phyloP scores from a whole-genome alignment of 2,888 invertebrate species.

The Zygaena filipendulae region DNA sequence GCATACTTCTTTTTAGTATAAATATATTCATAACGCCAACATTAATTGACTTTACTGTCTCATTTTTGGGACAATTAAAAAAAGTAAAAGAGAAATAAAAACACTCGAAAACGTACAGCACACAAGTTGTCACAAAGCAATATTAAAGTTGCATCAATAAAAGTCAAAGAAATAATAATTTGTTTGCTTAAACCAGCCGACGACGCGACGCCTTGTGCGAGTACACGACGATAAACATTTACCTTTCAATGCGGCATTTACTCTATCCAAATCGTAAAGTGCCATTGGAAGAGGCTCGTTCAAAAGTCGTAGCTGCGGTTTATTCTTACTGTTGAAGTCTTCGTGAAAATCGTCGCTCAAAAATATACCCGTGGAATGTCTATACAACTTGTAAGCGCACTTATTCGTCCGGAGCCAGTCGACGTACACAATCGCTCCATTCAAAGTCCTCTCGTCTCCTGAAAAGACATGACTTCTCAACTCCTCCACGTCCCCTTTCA shows the following conservation, averaged over 20 bases:
- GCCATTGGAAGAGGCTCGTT: constrained; percentile 61
- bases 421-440: constrained; percentile 56
- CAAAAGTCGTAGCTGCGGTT: constrained; percentile 48
- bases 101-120: too few relatives aligned
- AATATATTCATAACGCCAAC: too few relatives aligned
- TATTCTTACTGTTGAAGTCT: constrained; percentile 35
- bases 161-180: too few relatives aligned
- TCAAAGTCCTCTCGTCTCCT: constrained; percentile 48
- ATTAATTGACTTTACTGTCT: too few relatives aligned
- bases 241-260: constrained; percentile 64
- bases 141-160: too few relatives aligned
- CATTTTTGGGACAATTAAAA: too few relatives aligned
- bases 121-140: too few relatives aligned
- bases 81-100: too few relatives aligned
- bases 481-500: constrained; percentile 54
- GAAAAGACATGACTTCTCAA: constrained; percentile 48
- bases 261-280: constrained; percentile 62
- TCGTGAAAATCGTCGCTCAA: constrained; percentile 54
- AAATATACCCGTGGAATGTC: constrained; percentile 62
- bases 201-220: too few relatives aligned
- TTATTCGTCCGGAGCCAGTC: constrained; percentile 57
- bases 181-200: too few relatives aligned
- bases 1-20: too few relatives aligned
- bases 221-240: too few relatives aligned
- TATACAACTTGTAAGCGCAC: constrained; percentile 57